phyloP scores from a whole-genome alignment of 2,888 invertebrate species.

The Diloba caeruleocephala region DNA sequence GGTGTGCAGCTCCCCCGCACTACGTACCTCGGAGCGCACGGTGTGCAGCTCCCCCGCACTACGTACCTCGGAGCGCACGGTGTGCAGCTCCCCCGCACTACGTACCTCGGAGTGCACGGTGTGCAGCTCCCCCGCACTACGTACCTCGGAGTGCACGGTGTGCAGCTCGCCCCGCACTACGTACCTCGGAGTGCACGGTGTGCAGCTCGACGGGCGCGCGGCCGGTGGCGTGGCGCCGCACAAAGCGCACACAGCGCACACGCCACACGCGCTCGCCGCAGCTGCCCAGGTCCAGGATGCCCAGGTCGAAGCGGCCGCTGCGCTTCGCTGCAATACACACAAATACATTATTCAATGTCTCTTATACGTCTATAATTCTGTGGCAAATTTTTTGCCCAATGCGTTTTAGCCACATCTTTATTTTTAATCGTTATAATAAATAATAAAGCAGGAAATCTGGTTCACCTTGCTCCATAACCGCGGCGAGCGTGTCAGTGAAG shows the following conservation, averaged over 20 bases:
- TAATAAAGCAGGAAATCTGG: too few relatives aligned
- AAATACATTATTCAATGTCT: neutral
- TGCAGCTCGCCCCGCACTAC: neutral
- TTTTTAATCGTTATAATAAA: too few relatives aligned
- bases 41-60: too few relatives aligned
- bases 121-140: neutral
- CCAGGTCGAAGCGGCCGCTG: conserved; percentile 97
- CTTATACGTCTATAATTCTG: too few relatives aligned
- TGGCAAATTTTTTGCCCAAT: too few relatives aligned
- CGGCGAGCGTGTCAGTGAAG: conserved; percentile 98
- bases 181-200: conserved; percentile 96
- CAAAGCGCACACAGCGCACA: conserved; percentile 94
- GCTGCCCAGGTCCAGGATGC: conserved; percentile 95
- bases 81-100: too few relatives aligned
- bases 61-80: too few relatives aligned
- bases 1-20: neutral
- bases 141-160: too few relatives aligned
- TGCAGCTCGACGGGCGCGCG: conserved; percentile 97
- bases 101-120: neutral
- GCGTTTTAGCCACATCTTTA: too few relatives aligned
- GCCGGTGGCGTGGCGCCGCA: conserved; percentile 96
- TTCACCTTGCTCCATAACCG: conserved; percentile 97
- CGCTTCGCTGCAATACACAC: conserved; percentile 92
- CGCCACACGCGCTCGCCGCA: conserved; percentile 97
- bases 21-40: neutral